Conservation (phyloP, 1,140 invertebrate genomes). For the Eupristina koningsbergeri region DNA sequence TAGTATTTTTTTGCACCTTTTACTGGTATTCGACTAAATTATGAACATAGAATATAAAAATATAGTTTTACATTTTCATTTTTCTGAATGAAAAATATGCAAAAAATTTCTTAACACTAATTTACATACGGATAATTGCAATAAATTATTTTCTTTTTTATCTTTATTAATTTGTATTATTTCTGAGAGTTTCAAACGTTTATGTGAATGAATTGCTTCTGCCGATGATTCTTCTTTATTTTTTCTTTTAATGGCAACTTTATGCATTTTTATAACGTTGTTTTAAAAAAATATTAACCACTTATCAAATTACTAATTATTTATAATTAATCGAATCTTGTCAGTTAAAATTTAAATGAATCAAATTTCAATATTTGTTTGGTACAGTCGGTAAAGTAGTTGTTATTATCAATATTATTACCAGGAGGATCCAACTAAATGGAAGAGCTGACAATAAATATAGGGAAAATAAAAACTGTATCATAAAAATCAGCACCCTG, state of each 20-base stretch:
- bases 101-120: not conserved
- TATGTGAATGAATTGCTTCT: not conserved
- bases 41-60: not conserved
- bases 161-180: not conserved
- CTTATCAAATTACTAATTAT: too few species aligned
- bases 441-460: too few species aligned
- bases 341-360: not conserved
- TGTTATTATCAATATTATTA: not conserved
- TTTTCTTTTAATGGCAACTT: constrained; percentile 6
- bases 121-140: not conserved
- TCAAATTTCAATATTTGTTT: not conserved
- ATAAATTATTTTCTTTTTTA: not conserved
- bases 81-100: not conserved
- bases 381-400: not conserved
- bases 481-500: too few species aligned
- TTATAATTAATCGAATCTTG: not conserved
- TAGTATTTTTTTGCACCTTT: constrained; percentile 18
- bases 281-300: not conserved
- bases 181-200: constrained; percentile 31
- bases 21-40: not conserved
- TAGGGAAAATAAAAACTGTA: too few species aligned
- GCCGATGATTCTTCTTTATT: not conserved
- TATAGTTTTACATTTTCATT: not conserved
- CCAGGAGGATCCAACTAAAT: too few species aligned
- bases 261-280: not conserved